Evolutionary conservation across 2,888 invertebrate species (phyloP), one percentile per base, ranked within the genome.

Genomic region (Netelia inedita): DNA sequence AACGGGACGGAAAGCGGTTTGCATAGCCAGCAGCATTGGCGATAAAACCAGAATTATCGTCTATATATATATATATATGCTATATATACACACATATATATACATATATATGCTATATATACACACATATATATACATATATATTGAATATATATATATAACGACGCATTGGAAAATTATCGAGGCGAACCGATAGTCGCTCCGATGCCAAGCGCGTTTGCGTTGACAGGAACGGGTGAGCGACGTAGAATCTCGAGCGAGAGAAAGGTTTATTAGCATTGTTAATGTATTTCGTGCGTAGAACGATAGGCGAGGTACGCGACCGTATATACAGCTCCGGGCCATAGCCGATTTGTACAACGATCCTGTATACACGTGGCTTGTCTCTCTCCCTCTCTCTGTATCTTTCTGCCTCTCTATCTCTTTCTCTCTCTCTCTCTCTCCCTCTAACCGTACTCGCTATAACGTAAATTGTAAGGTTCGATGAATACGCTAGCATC

Each of bases 201-300:
- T 86, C 85, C 85, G 89, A 86, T 79, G 63, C 46, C 19, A 19
- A 41, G 86, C 87, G 87, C 46, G 83, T 83, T 86, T 86, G 81
- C 85, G 87, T 87, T 84, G 86, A 85, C 87, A 87, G 87, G 85
- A 79, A 72, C 79, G 71, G 23, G 35, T 55, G 55, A 78, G 78
- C 14, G 81, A 61, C 61, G 16, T 19, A 46, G 53, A 65, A 68
- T 16, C 57, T 61, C 65, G 73, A 69, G 72, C 69, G 73, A 23
- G 76, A 76, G 84, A 68, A 81, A 88, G 86, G 87, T 87, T 88
- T 89, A 90, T 90, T 88, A 88, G 86, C 88, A 88, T 89, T 88
- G 89, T 88, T 88, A 88, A 91, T 89, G 82, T 76, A 86, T 88
- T 83, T 85, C 83, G 88, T 85, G 74, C 63, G 78, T 73, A 63